Evolutionary conservation across 2,797 vertebrate genomes (phyloP).

Genomic region (Micrastur ruficollis): DNA sequence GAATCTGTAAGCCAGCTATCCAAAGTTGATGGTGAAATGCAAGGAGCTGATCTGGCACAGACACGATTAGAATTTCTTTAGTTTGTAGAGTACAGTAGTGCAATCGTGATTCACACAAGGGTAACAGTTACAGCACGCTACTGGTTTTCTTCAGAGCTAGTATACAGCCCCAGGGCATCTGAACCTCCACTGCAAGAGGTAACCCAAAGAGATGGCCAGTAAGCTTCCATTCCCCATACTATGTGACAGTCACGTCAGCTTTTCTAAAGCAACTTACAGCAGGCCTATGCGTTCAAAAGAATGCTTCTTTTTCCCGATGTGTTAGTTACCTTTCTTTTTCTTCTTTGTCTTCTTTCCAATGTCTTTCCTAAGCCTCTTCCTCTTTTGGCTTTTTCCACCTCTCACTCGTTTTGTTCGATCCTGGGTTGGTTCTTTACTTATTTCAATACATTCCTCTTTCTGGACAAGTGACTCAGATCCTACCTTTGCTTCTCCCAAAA

Average conservation of each 20-base stretch:
- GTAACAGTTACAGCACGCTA: background rate
- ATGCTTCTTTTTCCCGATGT: background rate
- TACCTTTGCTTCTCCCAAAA: conserved; percentile 53
- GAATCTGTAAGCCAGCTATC: background rate
- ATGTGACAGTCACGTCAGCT: background rate
- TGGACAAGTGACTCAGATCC: conserved; percentile 26
- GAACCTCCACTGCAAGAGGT: background rate
- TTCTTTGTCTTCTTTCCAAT: conserved; percentile 77
- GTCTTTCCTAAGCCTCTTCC: conserved; percentile 81
- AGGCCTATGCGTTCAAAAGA: background rate
- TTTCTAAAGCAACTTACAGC: background rate
- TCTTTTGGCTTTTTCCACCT: conserved; percentile 86
- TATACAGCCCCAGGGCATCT: background rate
- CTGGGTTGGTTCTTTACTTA: conserved; percentile 75
- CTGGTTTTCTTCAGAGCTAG: background rate
- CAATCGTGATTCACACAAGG: background rate
- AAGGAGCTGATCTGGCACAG: background rate
- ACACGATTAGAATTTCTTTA: background rate
- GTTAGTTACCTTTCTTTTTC: conserved; percentile 81
- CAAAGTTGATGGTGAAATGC: background rate
- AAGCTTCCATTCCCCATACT: background rate
- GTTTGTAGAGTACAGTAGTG: background rate
- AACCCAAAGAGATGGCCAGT: background rate
- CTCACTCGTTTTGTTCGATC: conserved; percentile 81
- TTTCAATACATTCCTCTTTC: conserved; percentile 71